Conservation (phyloP, 2,888 invertebrate species). For the Aleiodes testaceus region DNA sequence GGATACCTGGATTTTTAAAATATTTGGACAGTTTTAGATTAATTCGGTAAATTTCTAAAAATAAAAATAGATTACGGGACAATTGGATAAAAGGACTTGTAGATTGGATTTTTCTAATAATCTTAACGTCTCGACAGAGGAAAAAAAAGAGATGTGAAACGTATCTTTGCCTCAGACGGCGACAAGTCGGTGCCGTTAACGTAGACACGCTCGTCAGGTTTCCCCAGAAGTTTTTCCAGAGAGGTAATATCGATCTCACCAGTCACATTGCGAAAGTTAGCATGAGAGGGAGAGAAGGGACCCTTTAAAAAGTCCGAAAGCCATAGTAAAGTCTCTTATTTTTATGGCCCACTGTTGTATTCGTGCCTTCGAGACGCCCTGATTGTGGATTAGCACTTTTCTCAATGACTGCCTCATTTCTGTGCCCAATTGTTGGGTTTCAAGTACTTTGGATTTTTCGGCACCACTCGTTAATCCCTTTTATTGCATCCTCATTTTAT, state of each 20-base stretch:
- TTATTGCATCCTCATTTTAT: slow-evolving; percentile 38
- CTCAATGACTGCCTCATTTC: slow-evolving; percentile 36
- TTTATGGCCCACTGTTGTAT: slow-evolving; percentile 6
- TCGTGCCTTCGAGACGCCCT: slow-evolving; percentile 26
- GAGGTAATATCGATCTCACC: not conserved
- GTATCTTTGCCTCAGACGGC: not conserved
- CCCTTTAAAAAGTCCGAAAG: slow-evolving; percentile 6
- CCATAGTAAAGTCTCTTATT: slow-evolving; percentile 13
- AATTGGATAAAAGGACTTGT: too few relatives aligned
- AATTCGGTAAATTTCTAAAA: too few relatives aligned
- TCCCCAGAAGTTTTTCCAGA: slow-evolving; percentile 13
- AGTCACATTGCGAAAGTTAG: too few relatives aligned
- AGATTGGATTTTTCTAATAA: too few relatives aligned
- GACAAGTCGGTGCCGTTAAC: slow-evolving; percentile 40
- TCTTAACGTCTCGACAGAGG: too few relatives aligned
- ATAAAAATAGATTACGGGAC: not conserved
- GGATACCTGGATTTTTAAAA: not conserved
- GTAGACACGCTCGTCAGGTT: slow-evolving; percentile 39
- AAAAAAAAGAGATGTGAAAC: too few relatives aligned
- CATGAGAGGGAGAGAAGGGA: slow-evolving; percentile 13
- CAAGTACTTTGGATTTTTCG: not conserved
- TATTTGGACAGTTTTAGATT: slow-evolving; percentile 17
- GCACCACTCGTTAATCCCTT: slow-evolving; percentile 48
- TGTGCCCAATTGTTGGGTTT: slow-evolving; percentile 8
- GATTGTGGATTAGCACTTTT: slow-evolving; percentile 47